Evolutionary conservation across 2,113 vertebrate genomes (phyloP).

Genomic region (Phaethornis superciliosus): DNA sequence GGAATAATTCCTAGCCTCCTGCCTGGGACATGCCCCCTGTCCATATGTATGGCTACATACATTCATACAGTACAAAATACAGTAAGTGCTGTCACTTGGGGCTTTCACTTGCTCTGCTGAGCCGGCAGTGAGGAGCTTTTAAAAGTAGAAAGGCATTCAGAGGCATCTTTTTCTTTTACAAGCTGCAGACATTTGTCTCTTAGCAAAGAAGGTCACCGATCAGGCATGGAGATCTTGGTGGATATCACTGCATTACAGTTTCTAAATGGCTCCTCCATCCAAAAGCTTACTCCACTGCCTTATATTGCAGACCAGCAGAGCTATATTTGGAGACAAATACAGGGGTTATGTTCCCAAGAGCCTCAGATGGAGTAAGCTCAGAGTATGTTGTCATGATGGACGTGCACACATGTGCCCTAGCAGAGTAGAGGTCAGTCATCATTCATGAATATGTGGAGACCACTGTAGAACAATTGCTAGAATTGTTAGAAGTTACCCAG

Average conservation of each 20-base stretch:
- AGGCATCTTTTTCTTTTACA: constrained; percentile 64
- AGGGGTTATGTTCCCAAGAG: constrained; percentile 61
- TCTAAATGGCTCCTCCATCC: constrained; percentile 43
- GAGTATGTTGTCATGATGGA: constrained; percentile 71
- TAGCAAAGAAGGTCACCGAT: constrained; percentile 20
- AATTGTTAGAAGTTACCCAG: no score
- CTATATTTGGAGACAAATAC: constrained; percentile 69
- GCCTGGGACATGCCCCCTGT: neutral
- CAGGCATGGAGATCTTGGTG: constrained; percentile 11
- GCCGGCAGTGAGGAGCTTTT: constrained; percentile 13
- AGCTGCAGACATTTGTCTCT: constrained; percentile 55
- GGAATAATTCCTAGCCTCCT: neutral
- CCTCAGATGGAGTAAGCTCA: constrained; percentile 47
- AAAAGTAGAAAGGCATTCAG: constrained; percentile 62
- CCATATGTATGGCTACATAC: neutral
- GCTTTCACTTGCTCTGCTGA: constrained; percentile 14
- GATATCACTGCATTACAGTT: constrained; percentile 38
- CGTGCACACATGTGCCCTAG: constrained; percentile 72
- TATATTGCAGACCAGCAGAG: constrained; percentile 54
- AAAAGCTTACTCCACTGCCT: constrained; percentile 30
- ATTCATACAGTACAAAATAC: neutral
- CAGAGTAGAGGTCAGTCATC: constrained; percentile 38
- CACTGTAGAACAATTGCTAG: neutral
- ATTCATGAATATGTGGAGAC: constrained; percentile 52
- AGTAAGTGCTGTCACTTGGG: neutral